These are phyloP conservation scores for Strigops habroptila DNA, from an alignment of 2,113 vertebrate species.

Conservation along the genomic window DNA sequence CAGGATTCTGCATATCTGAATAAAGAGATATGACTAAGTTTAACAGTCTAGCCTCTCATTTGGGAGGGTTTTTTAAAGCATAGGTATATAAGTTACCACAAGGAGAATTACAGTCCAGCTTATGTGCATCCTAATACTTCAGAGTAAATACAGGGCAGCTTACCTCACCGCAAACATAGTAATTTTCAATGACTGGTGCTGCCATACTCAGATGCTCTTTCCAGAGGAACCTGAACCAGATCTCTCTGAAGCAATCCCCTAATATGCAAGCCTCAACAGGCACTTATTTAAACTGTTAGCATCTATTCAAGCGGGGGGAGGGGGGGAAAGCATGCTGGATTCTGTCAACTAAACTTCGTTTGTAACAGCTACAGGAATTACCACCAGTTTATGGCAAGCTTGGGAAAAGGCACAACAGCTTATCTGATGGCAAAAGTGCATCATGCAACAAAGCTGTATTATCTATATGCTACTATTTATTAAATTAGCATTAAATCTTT, in stretches of 20 bases:
- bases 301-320: background rate
- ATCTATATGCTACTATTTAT: constrained; percentile 8
- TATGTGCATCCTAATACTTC: background rate
- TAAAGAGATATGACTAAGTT: background rate
- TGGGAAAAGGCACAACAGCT: background rate
- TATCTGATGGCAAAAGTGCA: background rate
- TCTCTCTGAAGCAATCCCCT: background rate
- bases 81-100: background rate
- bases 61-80: background rate
- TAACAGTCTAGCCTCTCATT: background rate
- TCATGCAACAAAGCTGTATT: background rate
- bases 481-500: constrained; percentile 30
- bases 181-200: background rate
- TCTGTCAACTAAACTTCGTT: background rate
- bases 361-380: background rate
- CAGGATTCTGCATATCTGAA: background rate
- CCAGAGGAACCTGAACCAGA: background rate
- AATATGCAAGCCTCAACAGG: background rate
- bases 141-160: background rate
- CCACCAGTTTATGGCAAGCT: background rate
- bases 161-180: background rate
- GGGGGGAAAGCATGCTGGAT: background rate
- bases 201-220: background rate
- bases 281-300: background rate
- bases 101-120: background rate